Conservation (phyloP, 2,888 invertebrate species). For the Agrotis exclamationis region DNA sequence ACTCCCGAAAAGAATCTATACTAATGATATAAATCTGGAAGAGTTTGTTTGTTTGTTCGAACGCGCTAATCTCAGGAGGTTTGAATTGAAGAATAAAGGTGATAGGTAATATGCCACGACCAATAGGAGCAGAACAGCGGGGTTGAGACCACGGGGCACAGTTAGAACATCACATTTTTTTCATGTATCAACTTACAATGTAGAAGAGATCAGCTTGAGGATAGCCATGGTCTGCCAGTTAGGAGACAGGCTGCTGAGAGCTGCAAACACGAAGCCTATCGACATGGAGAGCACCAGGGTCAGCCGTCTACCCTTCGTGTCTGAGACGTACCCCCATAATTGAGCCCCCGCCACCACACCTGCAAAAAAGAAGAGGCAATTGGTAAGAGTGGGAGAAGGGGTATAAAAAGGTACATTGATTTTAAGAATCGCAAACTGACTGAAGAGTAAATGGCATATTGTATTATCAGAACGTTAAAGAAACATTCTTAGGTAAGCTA, state of each 20-base stretch:
- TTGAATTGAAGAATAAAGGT: too few species aligned
- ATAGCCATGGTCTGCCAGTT: slow-evolving; percentile 86
- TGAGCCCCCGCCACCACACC: slow-evolving; percentile 87
- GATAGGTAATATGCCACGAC: too few species aligned
- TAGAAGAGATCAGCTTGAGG: slow-evolving; percentile 84
- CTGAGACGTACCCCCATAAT: slow-evolving; percentile 88
- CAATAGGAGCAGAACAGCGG: too few species aligned
- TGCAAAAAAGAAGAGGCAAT: slow-evolving; percentile 49
- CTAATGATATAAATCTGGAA: too few species aligned
- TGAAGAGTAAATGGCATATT: too few species aligned
- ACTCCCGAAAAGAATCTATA: too few species aligned
- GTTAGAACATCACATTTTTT: not conserved
- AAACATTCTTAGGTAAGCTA: too few species aligned
- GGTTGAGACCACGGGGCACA: too few species aligned
- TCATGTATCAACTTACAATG: slow-evolving; percentile 78
- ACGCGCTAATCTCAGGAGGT: too few species aligned
- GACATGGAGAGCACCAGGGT: slow-evolving; percentile 87
- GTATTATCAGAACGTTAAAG: too few species aligned
- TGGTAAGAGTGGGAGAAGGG: not conserved
- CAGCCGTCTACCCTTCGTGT: slow-evolving; percentile 83
- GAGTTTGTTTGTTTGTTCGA: too few species aligned
- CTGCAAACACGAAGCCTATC: slow-evolving; percentile 84
- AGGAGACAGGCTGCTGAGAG: slow-evolving; percentile 84
- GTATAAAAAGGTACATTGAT: not conserved
- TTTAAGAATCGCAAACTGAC: too few species aligned